Conservation (phyloP, 2,888 invertebrate species). For the Ametastegia equiseti region DNA sequence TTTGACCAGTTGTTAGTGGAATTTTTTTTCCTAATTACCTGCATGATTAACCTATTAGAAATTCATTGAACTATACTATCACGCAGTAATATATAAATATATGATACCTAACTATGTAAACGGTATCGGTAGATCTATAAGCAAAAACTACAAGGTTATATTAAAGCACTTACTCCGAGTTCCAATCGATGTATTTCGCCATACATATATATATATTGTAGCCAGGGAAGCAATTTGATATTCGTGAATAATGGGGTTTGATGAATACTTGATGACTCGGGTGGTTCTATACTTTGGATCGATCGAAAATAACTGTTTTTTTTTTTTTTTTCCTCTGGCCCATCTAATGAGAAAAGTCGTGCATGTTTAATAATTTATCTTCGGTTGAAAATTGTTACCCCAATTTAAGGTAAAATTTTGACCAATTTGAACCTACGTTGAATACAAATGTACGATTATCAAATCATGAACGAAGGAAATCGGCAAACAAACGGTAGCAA, state of each 20-base stretch:
- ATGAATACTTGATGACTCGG: too few species aligned
- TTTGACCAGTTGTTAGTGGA: background rate
- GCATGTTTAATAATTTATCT: too few species aligned
- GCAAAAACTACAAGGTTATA: background rate
- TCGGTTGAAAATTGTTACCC: too few species aligned
- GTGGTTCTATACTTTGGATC: too few species aligned
- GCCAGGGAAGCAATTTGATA: too few species aligned
- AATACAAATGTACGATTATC: background rate
- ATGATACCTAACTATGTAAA: background rate
- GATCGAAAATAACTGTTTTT: too few species aligned
- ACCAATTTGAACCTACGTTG: too few species aligned
- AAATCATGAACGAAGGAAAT: background rate
- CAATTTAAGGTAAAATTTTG: too few species aligned
- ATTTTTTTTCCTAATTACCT: background rate
- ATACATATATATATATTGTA: too few species aligned
- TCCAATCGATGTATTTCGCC: background rate
- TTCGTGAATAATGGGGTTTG: too few species aligned
- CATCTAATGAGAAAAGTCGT: too few species aligned
- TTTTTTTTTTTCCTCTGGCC: too few species aligned
- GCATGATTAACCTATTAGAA: background rate
- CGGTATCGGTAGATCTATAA: background rate
- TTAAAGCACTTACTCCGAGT: background rate
- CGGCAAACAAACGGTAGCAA: constrained; percentile 5
- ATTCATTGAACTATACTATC: background rate
- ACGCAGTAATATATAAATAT: background rate